These are phyloP conservation scores for Phytoseiulus persimilis DNA, from an alignment of 2,888 invertebrate species.

Conservation along the genomic window DNA sequence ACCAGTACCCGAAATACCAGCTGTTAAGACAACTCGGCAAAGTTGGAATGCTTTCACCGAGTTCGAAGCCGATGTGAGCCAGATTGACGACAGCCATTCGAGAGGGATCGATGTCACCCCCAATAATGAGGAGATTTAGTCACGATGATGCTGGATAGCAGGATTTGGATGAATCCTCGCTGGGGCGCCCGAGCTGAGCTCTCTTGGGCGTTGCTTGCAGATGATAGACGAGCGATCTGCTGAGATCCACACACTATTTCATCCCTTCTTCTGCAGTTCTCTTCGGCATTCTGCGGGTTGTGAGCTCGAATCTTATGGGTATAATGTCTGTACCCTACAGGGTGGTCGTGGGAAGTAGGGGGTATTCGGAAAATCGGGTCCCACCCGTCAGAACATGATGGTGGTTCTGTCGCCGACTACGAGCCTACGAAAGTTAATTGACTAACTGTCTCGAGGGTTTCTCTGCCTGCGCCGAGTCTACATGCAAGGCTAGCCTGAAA, in stretches of 20 bases:
- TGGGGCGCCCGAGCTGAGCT: not conserved
- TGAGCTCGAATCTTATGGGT: too few species aligned
- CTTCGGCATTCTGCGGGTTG: too few species aligned
- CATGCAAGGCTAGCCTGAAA: too few species aligned
- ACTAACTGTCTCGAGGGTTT: not conserved
- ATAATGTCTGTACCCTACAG: slow-evolving; percentile 54
- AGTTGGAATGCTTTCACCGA: too few species aligned
- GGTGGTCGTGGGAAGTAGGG: slow-evolving; percentile 98
- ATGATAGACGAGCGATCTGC: not conserved
- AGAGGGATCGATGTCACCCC: too few species aligned
- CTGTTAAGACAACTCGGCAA: too few species aligned
- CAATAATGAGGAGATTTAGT: too few species aligned
- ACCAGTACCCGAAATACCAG: too few species aligned
- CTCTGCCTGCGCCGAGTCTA: too few species aligned
- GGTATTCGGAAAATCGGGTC: slow-evolving; percentile 95
- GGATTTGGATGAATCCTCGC: not conserved
- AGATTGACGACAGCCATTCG: too few species aligned
- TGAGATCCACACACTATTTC: not conserved
- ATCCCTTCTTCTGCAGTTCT: not conserved
- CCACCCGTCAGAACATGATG: slow-evolving; percentile 98
- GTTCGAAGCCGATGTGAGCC: too few species aligned
- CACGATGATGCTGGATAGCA: too few species aligned
- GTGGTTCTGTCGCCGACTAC: slow-evolving; percentile 99
- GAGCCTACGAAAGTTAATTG: slow-evolving; percentile 72
- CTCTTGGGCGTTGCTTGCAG: not conserved